Evolutionary conservation across 2,113 vertebrate species (phyloP).

Genomic region (Brachirus orientalis): DNA sequence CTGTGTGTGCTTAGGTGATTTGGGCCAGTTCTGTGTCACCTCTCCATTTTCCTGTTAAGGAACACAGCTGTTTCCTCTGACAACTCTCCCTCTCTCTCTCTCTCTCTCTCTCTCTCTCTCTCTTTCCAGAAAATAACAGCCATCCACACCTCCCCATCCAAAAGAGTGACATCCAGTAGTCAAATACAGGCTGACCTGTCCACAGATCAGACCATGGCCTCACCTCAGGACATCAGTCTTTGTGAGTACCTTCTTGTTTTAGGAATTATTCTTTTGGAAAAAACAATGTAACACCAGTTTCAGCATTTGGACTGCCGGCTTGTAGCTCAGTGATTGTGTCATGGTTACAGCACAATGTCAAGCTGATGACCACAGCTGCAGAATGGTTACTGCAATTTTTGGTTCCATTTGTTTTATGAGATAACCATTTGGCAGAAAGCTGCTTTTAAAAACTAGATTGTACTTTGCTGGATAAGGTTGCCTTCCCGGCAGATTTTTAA

Average conservation of each 20-base stretch:
- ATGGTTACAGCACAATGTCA: conserved; percentile 26
- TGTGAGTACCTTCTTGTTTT: conserved; percentile 58
- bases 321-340: conserved; percentile 40
- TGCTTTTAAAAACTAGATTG: conserved; percentile 56
- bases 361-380: conserved; percentile 10
- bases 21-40: conserved; percentile 11
- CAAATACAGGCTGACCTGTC: conserved; percentile 16
- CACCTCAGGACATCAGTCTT: conserved; percentile 16
- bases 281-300: background rate
- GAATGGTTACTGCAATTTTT: conserved; percentile 37
- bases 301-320: background rate
- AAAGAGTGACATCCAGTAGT: conserved; percentile 25
- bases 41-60: conserved; percentile 24
- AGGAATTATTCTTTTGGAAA: background rate
- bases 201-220: conserved; percentile 48
- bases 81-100: conserved; percentile 23
- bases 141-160: conserved; percentile 40
- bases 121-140: conserved; percentile 70
- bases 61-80: conserved; percentile 70
- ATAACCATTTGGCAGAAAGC: conserved; percentile 62
- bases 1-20: background rate
- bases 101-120: conserved; percentile 24
- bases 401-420: conserved; percentile 57
- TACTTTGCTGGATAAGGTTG: conserved; percentile 64
- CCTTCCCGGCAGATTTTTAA: conserved; percentile 60